Percentiles rank a stretch among this genome's conserved stretches.
Evolutionary conservation across 1,140 invertebrate genomes (phyloP).

Genomic region (Atta texana): DNA sequence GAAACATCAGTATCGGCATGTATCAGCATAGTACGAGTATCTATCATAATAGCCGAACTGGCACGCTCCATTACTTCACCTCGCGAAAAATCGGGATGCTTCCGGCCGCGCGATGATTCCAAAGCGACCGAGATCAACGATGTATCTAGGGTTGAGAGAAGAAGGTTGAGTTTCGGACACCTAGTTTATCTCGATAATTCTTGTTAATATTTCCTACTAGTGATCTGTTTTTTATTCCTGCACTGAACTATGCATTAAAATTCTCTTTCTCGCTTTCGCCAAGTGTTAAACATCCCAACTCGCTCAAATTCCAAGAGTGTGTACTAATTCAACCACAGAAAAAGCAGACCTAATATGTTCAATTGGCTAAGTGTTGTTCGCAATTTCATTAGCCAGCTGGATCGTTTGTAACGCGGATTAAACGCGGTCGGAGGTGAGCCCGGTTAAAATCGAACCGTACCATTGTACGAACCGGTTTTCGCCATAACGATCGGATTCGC

Average conservation of each 20-base stretch:
- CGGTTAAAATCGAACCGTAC: conserved; percentile 31
- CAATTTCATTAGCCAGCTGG: conserved; percentile 41
- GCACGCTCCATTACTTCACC: conserved; percentile 64
- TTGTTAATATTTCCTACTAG: background rate
- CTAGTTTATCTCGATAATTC: background rate
- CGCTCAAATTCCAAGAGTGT: too few relatives aligned
- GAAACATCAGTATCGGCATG: conserved; percentile 45
- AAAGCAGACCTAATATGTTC: background rate
- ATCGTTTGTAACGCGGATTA: conserved; percentile 27
- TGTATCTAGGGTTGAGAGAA: background rate
- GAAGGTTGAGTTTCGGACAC: background rate
- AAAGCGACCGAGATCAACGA: conserved; percentile 29
- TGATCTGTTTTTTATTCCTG: too few relatives aligned
- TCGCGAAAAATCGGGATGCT: conserved; percentile 59
- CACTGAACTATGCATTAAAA: too few relatives aligned
- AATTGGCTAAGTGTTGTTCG: background rate
- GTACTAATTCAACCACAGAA: too few relatives aligned
- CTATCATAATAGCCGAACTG: conserved; percentile 38
- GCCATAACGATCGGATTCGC: conserved; percentile 60
- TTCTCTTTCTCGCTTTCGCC: too few relatives aligned
- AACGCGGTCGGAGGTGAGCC: conserved; percentile 33
- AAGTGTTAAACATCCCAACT: too few relatives aligned
- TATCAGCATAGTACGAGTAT: conserved; percentile 17
- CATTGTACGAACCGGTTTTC: conserved; percentile 62
- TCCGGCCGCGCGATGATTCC: conserved; percentile 23